Evolutionary conservation across 2,888 invertebrate species (phyloP), one percentile per base, ranked within the genome.

Genomic region (Timandra comae): DNA sequence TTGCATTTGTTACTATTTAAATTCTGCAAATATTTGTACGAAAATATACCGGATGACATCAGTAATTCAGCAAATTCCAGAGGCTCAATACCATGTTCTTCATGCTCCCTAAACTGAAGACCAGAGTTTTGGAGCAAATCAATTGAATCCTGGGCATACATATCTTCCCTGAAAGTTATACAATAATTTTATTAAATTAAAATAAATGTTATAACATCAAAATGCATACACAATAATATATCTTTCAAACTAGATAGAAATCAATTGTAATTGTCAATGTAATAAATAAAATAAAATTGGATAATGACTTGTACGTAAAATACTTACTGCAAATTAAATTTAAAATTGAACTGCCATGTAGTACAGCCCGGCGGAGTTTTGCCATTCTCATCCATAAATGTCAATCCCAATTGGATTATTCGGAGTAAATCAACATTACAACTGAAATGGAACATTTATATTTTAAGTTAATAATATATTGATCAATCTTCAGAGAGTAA

Each of bases 301-400:
- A n/a, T n/a, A n/a, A n/a, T n/a, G n/a, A n/a, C n/a, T n/a, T n/a
- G n/a, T n/a, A n/a, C n/a, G n/a, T n/a, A n/a, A 19, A n/a, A 7
- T 22, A 67, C 93, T 91, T 88, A 98, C 96, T 94, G 93, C 49
- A 99, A 87, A 77, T 97, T 98, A 67, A 99, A 99, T 86, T 98
- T 98, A 77, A 99, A 99, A 87, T 99, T 99, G 75, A 99, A 99
- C 82, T 99, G 99, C 98, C 99, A 99, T 22, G 99, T 99, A 27
- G 94, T 95, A 64, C 92, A 95, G 19, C 94, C 97, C n/a, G 93
- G 91, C 8, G 98, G 97, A 24, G 96, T 94, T 78, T 96, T 95
- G 26, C 99, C 99, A 70, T 94, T 94, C 67, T 99, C 98, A 85
- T 99, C 97, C 87, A 98, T 92, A 80, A 99, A 98, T 34, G 99